These are phyloP conservation scores for Agrotis segetum DNA, from an alignment of 2,888 invertebrate genomes.

Conservation along the genomic window DNA sequence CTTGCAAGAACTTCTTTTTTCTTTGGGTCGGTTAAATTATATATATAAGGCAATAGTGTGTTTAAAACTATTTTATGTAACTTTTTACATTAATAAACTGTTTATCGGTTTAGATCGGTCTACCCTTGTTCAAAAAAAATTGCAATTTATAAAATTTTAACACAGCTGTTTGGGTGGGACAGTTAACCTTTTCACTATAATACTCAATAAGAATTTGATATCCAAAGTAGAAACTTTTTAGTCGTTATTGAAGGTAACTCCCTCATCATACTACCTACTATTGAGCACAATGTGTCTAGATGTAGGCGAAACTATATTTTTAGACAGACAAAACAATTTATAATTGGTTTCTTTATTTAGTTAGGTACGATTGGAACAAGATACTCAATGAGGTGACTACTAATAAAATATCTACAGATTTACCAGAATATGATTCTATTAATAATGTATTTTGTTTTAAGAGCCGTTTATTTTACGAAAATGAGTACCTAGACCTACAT, in stretches of 20 bases:
- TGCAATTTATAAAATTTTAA: no score
- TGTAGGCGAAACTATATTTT: constrained; percentile 6
- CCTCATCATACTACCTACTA: not conserved
- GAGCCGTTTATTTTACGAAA: not conserved
- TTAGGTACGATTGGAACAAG: not conserved
- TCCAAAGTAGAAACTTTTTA: not conserved
- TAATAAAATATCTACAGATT: not conserved
- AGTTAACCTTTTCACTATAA: no score
- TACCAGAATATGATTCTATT: not conserved
- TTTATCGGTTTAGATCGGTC: no score
- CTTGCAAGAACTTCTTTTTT: constrained; percentile 19
- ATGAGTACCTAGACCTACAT: not conserved
- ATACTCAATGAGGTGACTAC: no score
- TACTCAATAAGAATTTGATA: no score
- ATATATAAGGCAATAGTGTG: not conserved
- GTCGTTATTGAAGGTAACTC: no score
- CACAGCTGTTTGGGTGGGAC: no score
- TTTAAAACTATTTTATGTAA: no score
- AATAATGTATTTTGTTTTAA: constrained; percentile 1
- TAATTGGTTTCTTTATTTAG: constrained; percentile 10
- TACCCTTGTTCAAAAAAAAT: no score
- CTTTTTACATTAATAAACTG: no score
- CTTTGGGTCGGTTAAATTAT: not conserved
- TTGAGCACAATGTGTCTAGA: no score
- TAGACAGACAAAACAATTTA: constrained; percentile 11